Conservation (phyloP, 2,888 invertebrate species). For the Orchesellides sinensis region DNA sequence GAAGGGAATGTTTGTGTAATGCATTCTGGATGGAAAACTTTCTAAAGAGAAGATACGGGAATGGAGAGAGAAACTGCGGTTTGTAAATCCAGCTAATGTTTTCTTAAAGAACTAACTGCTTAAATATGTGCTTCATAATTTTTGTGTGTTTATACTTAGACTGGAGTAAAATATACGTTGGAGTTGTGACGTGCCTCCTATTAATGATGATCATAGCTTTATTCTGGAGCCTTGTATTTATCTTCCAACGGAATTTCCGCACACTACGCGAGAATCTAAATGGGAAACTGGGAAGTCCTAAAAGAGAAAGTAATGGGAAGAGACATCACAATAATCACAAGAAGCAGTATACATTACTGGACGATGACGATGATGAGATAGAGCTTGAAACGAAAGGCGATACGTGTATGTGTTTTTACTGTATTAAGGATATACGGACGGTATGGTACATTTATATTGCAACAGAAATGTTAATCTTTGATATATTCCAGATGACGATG, state of each 20-base stretch:
- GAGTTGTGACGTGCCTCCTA: conserved; percentile 83
- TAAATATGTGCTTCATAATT: not conserved
- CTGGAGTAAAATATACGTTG: conserved; percentile 96
- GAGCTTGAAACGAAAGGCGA: conserved; percentile 82
- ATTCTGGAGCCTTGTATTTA: conserved; percentile 82
- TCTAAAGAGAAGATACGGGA: conserved; percentile 82
- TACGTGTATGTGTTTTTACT: too few relatives aligned
- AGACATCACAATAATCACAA: conserved; percentile 66
- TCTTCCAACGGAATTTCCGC: conserved; percentile 78
- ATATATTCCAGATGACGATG: conserved; percentile 74
- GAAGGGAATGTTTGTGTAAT: conserved; percentile 90
- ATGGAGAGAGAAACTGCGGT: conserved; percentile 90
- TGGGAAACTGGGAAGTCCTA: conserved; percentile 42
- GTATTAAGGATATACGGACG: too few relatives aligned
- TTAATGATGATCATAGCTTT: conserved; percentile 82
- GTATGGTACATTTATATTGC: too few relatives aligned
- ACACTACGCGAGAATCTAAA: conserved; percentile 74
- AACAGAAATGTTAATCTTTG: not conserved
- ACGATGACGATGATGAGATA: conserved; percentile 79
- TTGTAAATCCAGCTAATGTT: conserved; percentile 68
- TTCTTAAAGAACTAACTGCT: not conserved
- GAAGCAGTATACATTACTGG: conserved; percentile 84
- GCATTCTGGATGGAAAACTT: conserved; percentile 98
- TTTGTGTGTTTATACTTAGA: conserved; percentile 79
- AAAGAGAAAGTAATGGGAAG: conserved; percentile 63